These are phyloP conservation scores for Desmodus rotundus DNA, from an alignment of 2,113 vertebrate genomes.

Conservation along the genomic window DNA sequence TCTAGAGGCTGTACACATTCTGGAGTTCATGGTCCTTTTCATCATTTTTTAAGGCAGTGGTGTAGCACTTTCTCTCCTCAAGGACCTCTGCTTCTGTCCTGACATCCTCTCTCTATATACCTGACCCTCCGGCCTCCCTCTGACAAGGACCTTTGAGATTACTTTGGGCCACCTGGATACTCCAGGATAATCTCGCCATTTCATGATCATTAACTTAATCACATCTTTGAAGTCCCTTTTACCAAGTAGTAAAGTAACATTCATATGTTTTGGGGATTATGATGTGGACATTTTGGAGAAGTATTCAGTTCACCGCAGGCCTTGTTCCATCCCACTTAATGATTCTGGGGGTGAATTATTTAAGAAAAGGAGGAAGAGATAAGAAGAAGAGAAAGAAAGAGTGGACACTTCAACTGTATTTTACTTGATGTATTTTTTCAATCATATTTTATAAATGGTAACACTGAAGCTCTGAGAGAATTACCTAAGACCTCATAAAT, in stretches of 20 bases:
- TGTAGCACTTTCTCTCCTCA: neutral
- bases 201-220: neutral
- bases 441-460: neutral
- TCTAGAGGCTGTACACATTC: neutral
- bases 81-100: neutral
- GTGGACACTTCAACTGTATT: neutral
- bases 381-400: neutral
- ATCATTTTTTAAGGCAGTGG: neutral
- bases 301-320: neutral
- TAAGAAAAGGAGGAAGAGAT: neutral
- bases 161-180: neutral
- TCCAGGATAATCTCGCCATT: neutral
- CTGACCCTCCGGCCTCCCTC: neutral
- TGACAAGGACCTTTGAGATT: neutral
- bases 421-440: neutral
- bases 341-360: neutral
- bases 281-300: neutral
- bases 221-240: neutral
- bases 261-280: neutral
- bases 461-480: neutral
- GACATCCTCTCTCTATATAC: neutral
- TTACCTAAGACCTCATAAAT: neutral
- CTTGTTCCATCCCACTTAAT: neutral
- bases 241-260: neutral
- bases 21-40: neutral